These are phyloP conservation scores for Limenitis arthemis DNA, from an alignment of 2,888 invertebrate species.

Conservation along the genomic window DNA sequence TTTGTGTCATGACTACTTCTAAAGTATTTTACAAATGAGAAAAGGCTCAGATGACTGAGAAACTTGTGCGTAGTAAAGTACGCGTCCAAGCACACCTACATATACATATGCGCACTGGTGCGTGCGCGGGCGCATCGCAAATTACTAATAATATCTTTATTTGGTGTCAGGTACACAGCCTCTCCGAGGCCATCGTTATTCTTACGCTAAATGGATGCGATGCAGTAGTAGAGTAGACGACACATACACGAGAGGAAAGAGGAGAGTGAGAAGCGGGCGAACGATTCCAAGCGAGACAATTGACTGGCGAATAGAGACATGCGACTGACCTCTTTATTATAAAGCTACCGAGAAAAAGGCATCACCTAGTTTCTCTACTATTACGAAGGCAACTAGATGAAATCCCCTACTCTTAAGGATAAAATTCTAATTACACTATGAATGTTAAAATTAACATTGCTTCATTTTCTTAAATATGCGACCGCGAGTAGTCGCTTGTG, in stretches of 20 bases:
- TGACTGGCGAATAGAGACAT: conserved; percentile 50
- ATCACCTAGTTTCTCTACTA: conserved; percentile 66
- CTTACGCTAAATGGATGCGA: conserved; percentile 49
- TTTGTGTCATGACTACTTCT: conserved; percentile 60
- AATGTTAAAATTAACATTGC: conserved; percentile 72
- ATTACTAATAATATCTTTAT: conserved; percentile 32
- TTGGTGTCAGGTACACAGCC: conserved; percentile 67
- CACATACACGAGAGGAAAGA: conserved; percentile 35
- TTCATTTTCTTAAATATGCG: conserved; percentile 55
- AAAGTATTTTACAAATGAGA: conserved; percentile 43
- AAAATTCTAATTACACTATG: conserved; percentile 68
- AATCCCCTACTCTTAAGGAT: conserved; percentile 70
- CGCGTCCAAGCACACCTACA: conserved; percentile 22
- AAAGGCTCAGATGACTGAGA: conserved; percentile 16
- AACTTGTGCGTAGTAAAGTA: conserved; percentile 39
- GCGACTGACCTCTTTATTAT: conserved; percentile 50
- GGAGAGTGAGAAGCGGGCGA: conserved; percentile 24
- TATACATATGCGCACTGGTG: background rate
- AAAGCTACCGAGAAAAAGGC: conserved; percentile 66
- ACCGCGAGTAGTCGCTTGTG: conserved; percentile 32
- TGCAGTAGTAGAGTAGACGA: conserved; percentile 56
- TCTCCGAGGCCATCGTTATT: conserved; percentile 41
- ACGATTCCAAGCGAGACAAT: conserved; percentile 48
- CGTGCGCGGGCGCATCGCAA: conserved; percentile 21
- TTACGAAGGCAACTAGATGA: conserved; percentile 72